Evolutionary conservation across 2,888 invertebrate species (phyloP).

Genomic region (Pandemis heparana): DNA sequence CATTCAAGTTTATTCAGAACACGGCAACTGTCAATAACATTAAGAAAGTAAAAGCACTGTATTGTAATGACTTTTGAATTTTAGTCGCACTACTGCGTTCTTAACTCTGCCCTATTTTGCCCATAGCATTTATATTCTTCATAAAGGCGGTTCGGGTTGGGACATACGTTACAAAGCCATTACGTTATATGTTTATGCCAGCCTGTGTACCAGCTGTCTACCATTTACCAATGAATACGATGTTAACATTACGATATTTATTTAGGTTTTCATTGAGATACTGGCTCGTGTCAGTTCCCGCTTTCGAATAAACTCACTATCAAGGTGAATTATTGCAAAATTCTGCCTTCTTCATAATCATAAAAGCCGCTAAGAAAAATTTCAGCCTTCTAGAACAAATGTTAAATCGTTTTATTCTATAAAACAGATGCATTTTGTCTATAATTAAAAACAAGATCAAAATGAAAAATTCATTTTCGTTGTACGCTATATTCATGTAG

Average conservation of each 20-base stretch:
- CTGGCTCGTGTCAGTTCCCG: no score
- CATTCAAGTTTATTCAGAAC: no score
- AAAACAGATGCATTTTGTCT: no score
- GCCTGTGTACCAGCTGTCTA: conserved; percentile 16
- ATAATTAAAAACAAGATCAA: not conserved
- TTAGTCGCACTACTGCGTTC: not conserved
- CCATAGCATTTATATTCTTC: conserved; percentile 9
- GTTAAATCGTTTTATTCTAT: no score
- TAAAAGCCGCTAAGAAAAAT: no score
- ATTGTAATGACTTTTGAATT: not conserved
- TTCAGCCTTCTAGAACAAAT: no score
- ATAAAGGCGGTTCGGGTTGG: not conserved
- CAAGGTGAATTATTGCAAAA: no score
- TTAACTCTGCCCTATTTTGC: not conserved
- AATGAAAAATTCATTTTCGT: not conserved
- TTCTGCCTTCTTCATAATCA: no score
- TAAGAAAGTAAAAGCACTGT: not conserved
- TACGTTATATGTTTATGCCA: not conserved
- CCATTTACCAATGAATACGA: conserved; percentile 29
- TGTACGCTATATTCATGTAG: not conserved
- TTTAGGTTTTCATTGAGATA: conserved; percentile 21
- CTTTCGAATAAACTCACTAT: no score
- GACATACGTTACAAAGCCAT: conserved; percentile 1
- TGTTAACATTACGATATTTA: conserved; percentile 25
- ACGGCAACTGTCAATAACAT: no score